phyloP scores from a whole-genome alignment of 2,797 vertebrate genomes.

The Podarcis lilfordi region DNA sequence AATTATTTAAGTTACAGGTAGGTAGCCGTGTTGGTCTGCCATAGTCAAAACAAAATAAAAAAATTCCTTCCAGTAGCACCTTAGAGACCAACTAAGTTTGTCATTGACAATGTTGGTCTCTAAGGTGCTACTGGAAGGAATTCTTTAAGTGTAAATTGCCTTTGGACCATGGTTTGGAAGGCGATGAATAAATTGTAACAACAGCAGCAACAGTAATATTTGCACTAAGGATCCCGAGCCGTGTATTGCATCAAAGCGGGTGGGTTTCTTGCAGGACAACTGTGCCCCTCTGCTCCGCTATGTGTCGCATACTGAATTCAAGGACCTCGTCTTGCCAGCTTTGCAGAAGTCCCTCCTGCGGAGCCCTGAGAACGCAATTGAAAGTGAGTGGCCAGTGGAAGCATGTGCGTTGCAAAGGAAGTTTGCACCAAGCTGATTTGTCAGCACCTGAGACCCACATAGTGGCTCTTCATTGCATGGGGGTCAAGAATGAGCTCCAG shows the following conservation, averaged over 20 bases:
- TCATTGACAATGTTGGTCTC: too few species aligned
- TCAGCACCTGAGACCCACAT: neutral
- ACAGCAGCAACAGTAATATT: too few species aligned
- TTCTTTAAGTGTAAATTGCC: too few species aligned
- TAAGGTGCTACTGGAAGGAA: too few species aligned
- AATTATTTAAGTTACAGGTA: too few species aligned
- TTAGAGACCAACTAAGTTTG: too few species aligned
- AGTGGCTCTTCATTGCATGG: neutral
- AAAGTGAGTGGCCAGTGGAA: conserved; percentile 81
- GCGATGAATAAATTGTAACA: too few species aligned
- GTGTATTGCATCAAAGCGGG: neutral
- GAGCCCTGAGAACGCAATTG: conserved; percentile 94
- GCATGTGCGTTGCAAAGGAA: neutral
- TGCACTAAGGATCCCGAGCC: neutral
- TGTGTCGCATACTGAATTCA: conserved; percentile 91
- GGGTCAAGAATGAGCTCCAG: neutral
- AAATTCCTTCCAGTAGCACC: too few species aligned
- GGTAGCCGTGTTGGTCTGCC: too few species aligned
- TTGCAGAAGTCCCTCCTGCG: conserved; percentile 94
- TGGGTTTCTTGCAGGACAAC: conserved; percentile 81
- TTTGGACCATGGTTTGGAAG: too few species aligned
- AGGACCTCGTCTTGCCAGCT: conserved; percentile 89
- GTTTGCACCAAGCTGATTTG: neutral
- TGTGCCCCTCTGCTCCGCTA: conserved; percentile 89
- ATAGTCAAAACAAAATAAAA: too few species aligned